Base-by-base conservation (phyloP, 2,797 vertebrate genomes). In the Ambastaia sidthimunki region DNA sequence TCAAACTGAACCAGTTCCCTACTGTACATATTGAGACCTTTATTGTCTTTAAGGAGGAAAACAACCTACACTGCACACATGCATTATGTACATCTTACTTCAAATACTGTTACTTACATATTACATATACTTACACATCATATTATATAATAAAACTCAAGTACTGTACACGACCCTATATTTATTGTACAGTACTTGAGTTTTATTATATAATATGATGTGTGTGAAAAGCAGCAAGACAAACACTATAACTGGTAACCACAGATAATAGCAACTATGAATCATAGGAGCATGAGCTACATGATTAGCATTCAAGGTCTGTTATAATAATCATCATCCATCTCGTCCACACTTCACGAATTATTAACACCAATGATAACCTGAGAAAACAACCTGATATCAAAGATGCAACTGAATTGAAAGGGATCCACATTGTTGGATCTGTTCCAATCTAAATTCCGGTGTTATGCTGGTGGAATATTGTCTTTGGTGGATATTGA, bases 221-320 rank as follows among this genome's bases (percentile, higher is more conserved):
- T 10, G 37, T 41, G 37, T 41, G 1, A 41, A n/a, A 41, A 41
- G 37, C 9, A 41, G 37, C 37, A 41, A 41, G 34, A 37, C 34
- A 37, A 41, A 41, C 37, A 41, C 9, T 41, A 9, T 41, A 4
- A 41, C 37, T 41, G 37, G 37, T 10, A 41, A 41, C 37, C 37
- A 41, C 37, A 41, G 21, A 25, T 59, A 62, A 31, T 16, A 18
- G 23, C 59, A 25, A 54, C 48, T 67, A 66, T 75, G 47, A 76
- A 76, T 67, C 62, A 67, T 3, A 19, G 13, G n/a, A 65, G 72
- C 52, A 65, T 67, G 16, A 25, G 50, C 50, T n/a, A 11, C 7
- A 76, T 57, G 47, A 80, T 68, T 75, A 67, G 55, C 48, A 80
- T 80, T 79, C 34, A 68, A 66, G 76, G 31, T 16, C 4, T 13